phyloP scores from a whole-genome alignment of 2,113 vertebrate species.

The Lagopus muta region DNA sequence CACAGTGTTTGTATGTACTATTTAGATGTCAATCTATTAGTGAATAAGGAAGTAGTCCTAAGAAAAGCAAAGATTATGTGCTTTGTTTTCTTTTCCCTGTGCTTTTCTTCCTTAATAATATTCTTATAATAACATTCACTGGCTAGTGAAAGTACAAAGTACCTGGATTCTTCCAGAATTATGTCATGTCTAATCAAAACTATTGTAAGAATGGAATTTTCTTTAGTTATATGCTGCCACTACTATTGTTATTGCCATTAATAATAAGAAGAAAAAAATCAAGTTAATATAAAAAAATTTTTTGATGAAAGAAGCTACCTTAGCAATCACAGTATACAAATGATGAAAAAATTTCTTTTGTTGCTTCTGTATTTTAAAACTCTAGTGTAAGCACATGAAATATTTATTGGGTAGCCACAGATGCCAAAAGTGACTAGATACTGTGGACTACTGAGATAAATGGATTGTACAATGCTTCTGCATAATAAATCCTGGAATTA shows the following conservation, averaged over 20 bases:
- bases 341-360: background rate
- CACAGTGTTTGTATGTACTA: background rate
- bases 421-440: background rate
- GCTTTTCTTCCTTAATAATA: background rate
- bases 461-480: background rate
- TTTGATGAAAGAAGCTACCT: background rate
- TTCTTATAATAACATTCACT: background rate
- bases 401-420: background rate
- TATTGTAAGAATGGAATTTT: background rate
- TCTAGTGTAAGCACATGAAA: background rate
- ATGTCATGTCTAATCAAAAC: background rate
- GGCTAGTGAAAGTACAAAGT: background rate
- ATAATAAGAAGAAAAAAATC: background rate
- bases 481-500: background rate
- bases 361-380: background rate
- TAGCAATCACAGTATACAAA: background rate
- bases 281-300: background rate
- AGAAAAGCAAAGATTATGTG: background rate
- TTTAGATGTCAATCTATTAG: background rate
- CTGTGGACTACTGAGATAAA: background rate
- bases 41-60: background rate
- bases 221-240: background rate
- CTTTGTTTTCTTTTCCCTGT: background rate
- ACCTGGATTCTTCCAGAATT: background rate
- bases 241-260: accelerated